Conservation (phyloP, 2,888 invertebrate species). For the Euzophera pinguis region DNA sequence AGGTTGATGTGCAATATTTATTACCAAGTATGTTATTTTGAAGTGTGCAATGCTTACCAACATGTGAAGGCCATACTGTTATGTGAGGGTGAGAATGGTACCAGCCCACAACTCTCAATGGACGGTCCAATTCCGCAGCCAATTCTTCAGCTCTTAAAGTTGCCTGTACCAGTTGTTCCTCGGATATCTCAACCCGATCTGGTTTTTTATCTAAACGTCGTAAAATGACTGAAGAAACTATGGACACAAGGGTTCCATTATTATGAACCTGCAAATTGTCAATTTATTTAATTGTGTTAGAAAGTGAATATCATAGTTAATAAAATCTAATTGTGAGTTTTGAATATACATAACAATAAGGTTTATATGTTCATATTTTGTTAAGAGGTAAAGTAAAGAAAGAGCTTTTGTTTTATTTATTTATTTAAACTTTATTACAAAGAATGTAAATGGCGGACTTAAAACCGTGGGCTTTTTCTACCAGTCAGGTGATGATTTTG, state of each 20-base stretch:
- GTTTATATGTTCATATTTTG: too few relatives aligned
- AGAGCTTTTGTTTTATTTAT: too few relatives aligned
- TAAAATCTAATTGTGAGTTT: too few relatives aligned
- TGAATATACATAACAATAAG: too few relatives aligned
- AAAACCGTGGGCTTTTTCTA: too few relatives aligned
- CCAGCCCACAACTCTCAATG: conserved; percentile 91
- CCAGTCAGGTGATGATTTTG: too few relatives aligned
- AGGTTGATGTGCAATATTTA: too few relatives aligned
- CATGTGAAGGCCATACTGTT: conserved; percentile 92
- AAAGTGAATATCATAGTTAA: too few relatives aligned
- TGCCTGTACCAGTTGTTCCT: conserved; percentile 88
- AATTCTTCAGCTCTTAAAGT: conserved; percentile 83
- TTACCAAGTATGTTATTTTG: neutral
- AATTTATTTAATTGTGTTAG: too few relatives aligned
- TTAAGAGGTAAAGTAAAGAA: too few relatives aligned
- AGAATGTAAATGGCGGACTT: too few relatives aligned
- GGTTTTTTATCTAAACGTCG: conserved; percentile 89
- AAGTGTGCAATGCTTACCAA: conserved; percentile 78
- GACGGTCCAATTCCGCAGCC: conserved; percentile 80
- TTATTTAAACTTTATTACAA: too few relatives aligned
- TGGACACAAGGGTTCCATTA: conserved; percentile 81
- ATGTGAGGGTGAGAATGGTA: conserved; percentile 95
- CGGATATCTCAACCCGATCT: conserved; percentile 92
- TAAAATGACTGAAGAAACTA: conserved; percentile 87
- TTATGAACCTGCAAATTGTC: conserved; percentile 73